A percentile compares a stretch with the other conserved stretches of the same genome.
Conservation (phyloP, 2,797 vertebrate species). For the Phrynocephalus guinanensis region DNA sequence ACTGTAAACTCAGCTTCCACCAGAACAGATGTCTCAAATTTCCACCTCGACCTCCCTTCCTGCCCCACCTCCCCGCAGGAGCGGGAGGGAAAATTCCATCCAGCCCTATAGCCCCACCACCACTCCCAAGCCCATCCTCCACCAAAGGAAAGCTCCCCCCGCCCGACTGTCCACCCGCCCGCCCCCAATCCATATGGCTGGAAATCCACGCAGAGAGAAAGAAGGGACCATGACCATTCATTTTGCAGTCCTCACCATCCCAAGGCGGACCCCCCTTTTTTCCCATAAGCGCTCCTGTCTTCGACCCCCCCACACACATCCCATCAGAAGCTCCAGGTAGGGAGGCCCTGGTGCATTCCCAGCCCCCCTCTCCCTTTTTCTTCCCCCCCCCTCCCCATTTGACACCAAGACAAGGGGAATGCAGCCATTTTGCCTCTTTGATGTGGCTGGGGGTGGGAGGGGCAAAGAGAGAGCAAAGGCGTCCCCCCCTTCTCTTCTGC, state of each 20-base stretch:
- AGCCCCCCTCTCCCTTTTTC: not conserved
- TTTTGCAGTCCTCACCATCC: not conserved
- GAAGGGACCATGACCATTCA: conserved; percentile 3
- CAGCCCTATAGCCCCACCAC: no score
- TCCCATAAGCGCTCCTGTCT: not conserved
- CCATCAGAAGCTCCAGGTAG: not conserved
- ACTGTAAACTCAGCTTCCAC: not conserved
- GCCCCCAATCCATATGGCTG: not conserved
- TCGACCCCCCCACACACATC: not conserved
- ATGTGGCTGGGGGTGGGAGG: conserved; percentile 48
- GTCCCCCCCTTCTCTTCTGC: not conserved
- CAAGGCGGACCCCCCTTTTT: not conserved
- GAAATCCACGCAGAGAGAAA: not conserved
- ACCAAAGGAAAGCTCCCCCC: not conserved
- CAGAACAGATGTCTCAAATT: conserved; percentile 15
- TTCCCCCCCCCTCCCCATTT: conserved; percentile 10
- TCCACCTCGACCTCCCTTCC: not conserved
- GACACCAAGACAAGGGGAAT: conserved; percentile 46
- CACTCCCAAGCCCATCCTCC: not conserved
- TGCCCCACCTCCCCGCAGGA: not conserved
- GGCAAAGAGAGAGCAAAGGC: conserved; percentile 23
- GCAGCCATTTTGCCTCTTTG: conserved; percentile 53
- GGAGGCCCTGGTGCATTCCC: not conserved
- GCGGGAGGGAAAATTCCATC: not conserved
- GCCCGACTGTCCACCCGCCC: no score